Evolutionary conservation across 2,113 vertebrate species (phyloP), one percentile per base, ranked within the genome.

Genomic region (Amphiprion ocellaris): DNA sequence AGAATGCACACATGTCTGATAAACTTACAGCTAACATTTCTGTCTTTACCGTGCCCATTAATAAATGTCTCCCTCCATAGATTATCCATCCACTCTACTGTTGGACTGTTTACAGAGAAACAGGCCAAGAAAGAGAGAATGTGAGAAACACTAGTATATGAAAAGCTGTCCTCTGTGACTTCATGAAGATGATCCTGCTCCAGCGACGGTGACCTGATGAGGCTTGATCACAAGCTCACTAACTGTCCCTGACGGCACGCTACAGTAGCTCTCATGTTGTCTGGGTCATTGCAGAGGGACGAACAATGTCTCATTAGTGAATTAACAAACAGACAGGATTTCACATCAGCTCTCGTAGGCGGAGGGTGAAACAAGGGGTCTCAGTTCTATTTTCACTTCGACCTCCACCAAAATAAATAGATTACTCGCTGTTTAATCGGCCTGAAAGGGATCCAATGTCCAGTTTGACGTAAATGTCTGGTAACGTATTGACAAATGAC

Each of bases 291-390:
- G 56, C 37, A 60, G 68, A 1, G 0, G 7, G 30, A 21, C 4
- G 5, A 19, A 82, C 44, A 55, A 19, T 5, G 46, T 70, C 55
- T 82, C 71, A 49, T 78, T 74, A 76, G 75, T 24, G 1, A 46
- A 66, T 60, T 69, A 67, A 59, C 60, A 79, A 72, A 75, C 14
- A 2, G 39, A 67, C 16, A 50, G 2, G 55, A 73, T 62, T 79
- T 50, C 19, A 24, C 54, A 52, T 82, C 19, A 30, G 16, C 26
- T 58, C 53, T 21, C 2, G 16, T 0, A 39, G 47, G 55, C 19
- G 26, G 58, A 44, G 49, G 50, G 46, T 23, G 16, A 77, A 69
- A 69, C 12, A 4, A 77, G 16, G 55, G n/a, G 30, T 70, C 46
- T 61, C 21, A 15, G 26, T 24, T 74, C 14, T 47, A 49, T 72